phyloP scores from a whole-genome alignment of 1,140 invertebrate species.

The Listronotus bonariensis region DNA sequence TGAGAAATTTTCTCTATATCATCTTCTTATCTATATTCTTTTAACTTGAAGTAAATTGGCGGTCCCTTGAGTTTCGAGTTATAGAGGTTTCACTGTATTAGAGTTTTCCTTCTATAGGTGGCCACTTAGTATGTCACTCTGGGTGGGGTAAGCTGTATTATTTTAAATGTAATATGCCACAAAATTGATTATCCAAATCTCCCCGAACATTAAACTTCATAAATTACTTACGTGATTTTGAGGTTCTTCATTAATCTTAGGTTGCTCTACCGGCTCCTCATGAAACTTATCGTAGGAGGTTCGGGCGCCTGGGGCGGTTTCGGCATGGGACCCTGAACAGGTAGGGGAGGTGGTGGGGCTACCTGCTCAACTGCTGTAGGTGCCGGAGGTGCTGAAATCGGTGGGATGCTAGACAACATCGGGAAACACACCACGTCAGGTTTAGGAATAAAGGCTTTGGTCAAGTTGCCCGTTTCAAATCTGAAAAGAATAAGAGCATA shows the following conservation, averaged over 20 bases:
- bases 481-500: constrained; percentile 18
- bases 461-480: constrained; percentile 52
- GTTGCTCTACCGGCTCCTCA: constrained; percentile 21
- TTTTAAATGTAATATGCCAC: too few relatives aligned
- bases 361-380: constrained; percentile 23
- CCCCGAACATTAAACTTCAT: too few relatives aligned
- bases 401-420: constrained; percentile 59
- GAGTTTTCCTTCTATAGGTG: too few relatives aligned
- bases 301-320: constrained; percentile 33
- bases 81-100: too few relatives aligned
- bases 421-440: constrained; percentile 63
- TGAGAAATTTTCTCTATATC: too few relatives aligned
- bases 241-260: background rate
- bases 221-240: too few relatives aligned
- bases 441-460: constrained; percentile 52
- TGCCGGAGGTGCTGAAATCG: constrained; percentile 50
- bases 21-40: too few relatives aligned
- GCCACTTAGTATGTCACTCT: too few relatives aligned
- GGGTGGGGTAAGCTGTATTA: background rate
- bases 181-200: too few relatives aligned
- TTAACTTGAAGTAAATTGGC: too few relatives aligned
- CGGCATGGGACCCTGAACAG: constrained; percentile 33
- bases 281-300: constrained; percentile 27
- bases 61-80: too few relatives aligned
- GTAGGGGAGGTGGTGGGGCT: constrained; percentile 42